Conservation (phyloP, 1,140 invertebrate species). For the Scaptomyza graminum region DNA sequence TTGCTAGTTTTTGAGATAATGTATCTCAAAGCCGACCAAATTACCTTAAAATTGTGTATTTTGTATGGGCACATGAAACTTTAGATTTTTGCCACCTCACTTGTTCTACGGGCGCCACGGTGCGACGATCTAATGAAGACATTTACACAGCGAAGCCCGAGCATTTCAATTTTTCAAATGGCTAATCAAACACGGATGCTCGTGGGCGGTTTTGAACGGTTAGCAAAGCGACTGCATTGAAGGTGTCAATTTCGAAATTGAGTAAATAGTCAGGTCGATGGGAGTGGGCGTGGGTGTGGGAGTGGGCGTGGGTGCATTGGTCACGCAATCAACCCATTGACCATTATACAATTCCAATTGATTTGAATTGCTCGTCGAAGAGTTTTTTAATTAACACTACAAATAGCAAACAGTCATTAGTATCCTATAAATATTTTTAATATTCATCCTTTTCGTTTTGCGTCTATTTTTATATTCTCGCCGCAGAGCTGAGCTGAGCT, state of each 20-base stretch:
- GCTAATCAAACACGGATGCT: slow-evolving; percentile 27
- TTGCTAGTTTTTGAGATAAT: too few relatives aligned
- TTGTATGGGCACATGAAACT: too few relatives aligned
- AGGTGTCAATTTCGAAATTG: slow-evolving; percentile 25
- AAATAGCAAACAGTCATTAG: slow-evolving; percentile 5
- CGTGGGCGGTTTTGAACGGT: too few relatives aligned
- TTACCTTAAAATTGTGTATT: too few relatives aligned
- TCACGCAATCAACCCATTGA: slow-evolving; percentile 33
- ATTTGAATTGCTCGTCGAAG: slow-evolving; percentile 23
- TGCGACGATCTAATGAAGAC: slow-evolving; percentile 9
- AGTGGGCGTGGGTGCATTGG: too few relatives aligned
- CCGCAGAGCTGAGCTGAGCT: neutral
- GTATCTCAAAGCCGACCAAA: too few relatives aligned
- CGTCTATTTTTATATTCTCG: neutral
- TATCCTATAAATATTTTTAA: neutral
- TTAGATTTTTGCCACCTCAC: too few relatives aligned
- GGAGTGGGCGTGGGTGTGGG: neutral
- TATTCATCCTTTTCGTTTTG: neutral
- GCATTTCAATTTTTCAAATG: slow-evolving; percentile 62
- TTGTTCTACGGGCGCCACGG: too few relatives aligned
- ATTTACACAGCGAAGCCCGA: neutral
- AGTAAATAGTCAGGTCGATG: slow-evolving; percentile 3
- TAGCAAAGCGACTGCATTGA: slow-evolving; percentile 17
- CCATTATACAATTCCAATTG: slow-evolving; percentile 36
- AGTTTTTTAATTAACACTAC: slow-evolving; percentile 12